Base-by-base conservation (phyloP, 2,888 invertebrate genomes). In the Megalurothrips usitatus region DNA sequence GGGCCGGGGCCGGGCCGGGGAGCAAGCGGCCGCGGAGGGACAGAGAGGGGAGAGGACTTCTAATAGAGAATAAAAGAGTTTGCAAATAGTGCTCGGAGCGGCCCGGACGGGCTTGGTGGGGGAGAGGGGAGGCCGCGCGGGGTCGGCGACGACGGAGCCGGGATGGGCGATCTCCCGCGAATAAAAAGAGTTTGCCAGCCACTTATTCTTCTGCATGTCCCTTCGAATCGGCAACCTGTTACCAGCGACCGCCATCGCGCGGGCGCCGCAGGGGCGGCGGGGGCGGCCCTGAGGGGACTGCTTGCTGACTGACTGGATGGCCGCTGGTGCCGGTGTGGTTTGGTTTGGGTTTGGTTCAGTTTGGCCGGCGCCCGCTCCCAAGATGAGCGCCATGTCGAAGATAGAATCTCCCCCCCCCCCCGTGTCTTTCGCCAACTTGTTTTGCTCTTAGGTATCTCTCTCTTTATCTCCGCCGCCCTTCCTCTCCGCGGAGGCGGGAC, bases 51-150 rank as follows among this genome's bases (percentile, higher is more conserved):
- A 43, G 34, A 43, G 68, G 68, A 75, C 68, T 26, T 19, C 68
- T 75, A 75, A 75, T 75, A 75, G 68, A 75, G 68, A 75, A 75
- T 75, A 75, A 75, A 75, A 75, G 68, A 75, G 68, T 75, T 75
- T 75, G 68, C 68, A 75, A 75, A 75, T 75, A 75, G 68, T 75
- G 68, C 14, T 58, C 19, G 68, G 68, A 26, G 68, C 23, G 68
- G 68, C 68, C 12, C 14, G 58, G 14, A 43, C 12, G 58, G 58
- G 14, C 58, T 0, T 11, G 58, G 58, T n/a, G 2, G 58, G 58
- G 58, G 19, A 14, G 52, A 6, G 3, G 34, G 34, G 34, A 43
- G 52, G 58, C 58, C 19, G 58, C 12, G 58, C 14, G 58, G 14
- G 17, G 58, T 43, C 34, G 34, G 3, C 34, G 34, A 43, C 34